Base-by-base conservation (phyloP, 2,888 invertebrate species). In the Achlya flavicornis region DNA sequence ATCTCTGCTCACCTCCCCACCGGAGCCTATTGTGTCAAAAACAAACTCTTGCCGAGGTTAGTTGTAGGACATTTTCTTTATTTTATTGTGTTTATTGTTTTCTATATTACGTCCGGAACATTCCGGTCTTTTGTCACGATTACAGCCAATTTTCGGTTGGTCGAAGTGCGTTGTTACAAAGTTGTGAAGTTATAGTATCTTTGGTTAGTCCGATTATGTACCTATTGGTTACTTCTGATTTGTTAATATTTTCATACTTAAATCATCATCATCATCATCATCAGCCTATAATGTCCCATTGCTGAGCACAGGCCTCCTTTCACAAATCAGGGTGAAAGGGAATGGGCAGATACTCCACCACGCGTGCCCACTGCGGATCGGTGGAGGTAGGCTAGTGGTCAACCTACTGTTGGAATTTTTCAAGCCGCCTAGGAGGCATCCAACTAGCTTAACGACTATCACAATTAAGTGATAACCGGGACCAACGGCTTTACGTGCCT, bases 11-110 rank as follows among this genome's bases (percentile, higher is more conserved):
- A 62, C 48, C 59, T 46, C 63, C 53, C 53, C n/a, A 53, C 53
- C 19, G 53, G 53, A n/a, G 53, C 53, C 70, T 72, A 71, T 74
- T 73, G 76, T 74, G 76, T 76, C 78, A 77, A 66, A 76, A 74
- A 73, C 78, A 77, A 73, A 66, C 74, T 65, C 61, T 58, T 63
- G 38, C 12, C 58, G 73, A 67, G 73, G 76, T 74, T 73, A 73
- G 74, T 74, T 71, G 76, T 72, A 65, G 71, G 74, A 70, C 66
- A 64, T 74, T 77, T 77, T 71, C 75, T 77, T 79, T 77, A 74
- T 75, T 74, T 74, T 75, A 77, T 75, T 75, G 72, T 72, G 71
- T 71, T 69, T 68, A 73, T 73, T 72, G 73, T 75, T 71, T 67
- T 66, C 65, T 63, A 65, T 70, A 70, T 64, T 63, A 68, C 61